Conservation (phyloP, 2,888 invertebrate genomes). For the Neoaliturus tenellus region DNA sequence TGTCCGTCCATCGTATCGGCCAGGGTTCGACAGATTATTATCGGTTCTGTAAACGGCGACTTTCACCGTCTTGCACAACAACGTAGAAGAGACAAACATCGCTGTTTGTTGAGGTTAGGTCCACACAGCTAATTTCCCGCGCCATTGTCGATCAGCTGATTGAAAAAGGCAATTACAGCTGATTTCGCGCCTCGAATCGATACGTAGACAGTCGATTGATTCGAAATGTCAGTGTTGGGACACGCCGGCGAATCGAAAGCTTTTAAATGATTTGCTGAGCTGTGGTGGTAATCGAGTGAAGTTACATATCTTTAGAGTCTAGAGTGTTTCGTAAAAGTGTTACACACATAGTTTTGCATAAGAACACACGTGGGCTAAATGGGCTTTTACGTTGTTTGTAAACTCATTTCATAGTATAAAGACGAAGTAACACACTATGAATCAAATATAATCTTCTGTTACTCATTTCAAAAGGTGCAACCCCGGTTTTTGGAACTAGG, state of each 20-base stretch:
- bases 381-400: too few relatives aligned
- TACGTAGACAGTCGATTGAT: not conserved
- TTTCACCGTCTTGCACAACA: conserved; percentile 28
- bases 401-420: too few relatives aligned
- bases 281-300: too few relatives aligned
- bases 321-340: too few relatives aligned
- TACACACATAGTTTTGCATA: too few relatives aligned
- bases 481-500: too few relatives aligned
- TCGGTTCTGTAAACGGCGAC: not conserved
- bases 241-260: not conserved
- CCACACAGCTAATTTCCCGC: conserved; percentile 24
- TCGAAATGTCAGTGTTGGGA: not conserved
- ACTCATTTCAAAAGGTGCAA: too few relatives aligned
- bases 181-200: conserved; percentile 2
- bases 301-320: too few relatives aligned
- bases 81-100: not conserved
- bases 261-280: not conserved
- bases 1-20: conserved; percentile 13
- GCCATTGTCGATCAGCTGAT: conserved; percentile 24
- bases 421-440: too few relatives aligned
- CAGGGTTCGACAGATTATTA: conserved; percentile 1
- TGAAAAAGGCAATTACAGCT: conserved; percentile 7
- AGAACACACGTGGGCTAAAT: too few relatives aligned
- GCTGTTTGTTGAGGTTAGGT: not conserved
- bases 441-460: too few relatives aligned